Evolutionary conservation across 1,140 invertebrate genomes (phyloP).

Genomic region (Cotesia chilonis): DNA sequence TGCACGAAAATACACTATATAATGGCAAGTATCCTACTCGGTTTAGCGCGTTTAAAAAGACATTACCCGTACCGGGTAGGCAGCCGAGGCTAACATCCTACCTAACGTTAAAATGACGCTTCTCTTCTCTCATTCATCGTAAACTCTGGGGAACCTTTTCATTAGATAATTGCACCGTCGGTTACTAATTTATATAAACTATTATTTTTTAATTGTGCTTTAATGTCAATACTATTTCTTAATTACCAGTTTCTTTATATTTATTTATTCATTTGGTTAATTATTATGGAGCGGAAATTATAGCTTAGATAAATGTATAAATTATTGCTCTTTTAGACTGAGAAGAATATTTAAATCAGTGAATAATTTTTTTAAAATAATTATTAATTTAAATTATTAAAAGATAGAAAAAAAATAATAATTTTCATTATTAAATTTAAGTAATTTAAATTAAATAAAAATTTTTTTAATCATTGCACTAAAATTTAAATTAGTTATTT

Average conservation of each 20-base stretch:
- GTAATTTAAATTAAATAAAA: no score
- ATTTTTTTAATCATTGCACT: no score
- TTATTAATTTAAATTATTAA: no score
- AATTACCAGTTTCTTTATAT: background rate
- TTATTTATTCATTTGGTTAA: background rate
- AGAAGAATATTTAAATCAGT: no score
- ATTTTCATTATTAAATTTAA: no score
- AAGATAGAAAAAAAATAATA: no score
- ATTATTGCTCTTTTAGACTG: no score
- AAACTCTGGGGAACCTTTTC: conserved; percentile 24
- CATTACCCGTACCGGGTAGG: conserved; percentile 16
- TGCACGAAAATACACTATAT: background rate
- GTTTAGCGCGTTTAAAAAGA: conserved; percentile 33
- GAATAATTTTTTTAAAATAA: no score
- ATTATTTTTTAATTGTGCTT: background rate
- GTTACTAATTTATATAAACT: conserved; percentile 11
- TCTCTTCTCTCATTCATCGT: conserved; percentile 13
- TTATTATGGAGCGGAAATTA: no score
- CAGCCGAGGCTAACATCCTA: conserved; percentile 6
- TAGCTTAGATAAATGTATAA: no score
- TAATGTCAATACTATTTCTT: background rate
- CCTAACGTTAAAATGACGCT: conserved; percentile 23
- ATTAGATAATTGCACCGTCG: conserved; percentile 19
- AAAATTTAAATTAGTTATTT: no score
- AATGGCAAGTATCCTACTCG: conserved; percentile 14